Evolutionary conservation across 2,888 invertebrate species (phyloP).

Genomic region (Watsonalla binaria): DNA sequence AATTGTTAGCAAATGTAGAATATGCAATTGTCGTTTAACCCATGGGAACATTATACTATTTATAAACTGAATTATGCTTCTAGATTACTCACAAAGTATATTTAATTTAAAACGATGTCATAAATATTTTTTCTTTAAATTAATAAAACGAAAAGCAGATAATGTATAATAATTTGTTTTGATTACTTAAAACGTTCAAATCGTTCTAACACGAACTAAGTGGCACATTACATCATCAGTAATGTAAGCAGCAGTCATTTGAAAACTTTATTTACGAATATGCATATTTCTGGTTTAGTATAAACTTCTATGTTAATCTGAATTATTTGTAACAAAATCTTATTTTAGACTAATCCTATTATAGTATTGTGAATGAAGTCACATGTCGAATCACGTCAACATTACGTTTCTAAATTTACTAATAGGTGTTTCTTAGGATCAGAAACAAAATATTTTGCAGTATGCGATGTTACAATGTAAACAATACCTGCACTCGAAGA

Average conservation of each 20-base stretch:
- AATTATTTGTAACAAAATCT: background rate
- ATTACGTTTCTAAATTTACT: too few relatives aligned
- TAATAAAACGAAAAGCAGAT: too few relatives aligned
- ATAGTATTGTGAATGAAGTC: background rate
- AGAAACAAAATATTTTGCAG: constrained; percentile 19
- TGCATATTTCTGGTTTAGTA: too few relatives aligned
- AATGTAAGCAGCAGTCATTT: background rate
- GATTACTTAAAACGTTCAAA: background rate
- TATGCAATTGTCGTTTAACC: too few relatives aligned
- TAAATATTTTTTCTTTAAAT: too few relatives aligned
- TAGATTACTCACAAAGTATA: too few relatives aligned
- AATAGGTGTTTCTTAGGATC: too few relatives aligned
- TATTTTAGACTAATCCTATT: constrained; percentile 1
- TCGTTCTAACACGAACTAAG: background rate
- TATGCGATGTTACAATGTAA: constrained; percentile 39
- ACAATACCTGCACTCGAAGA: constrained; percentile 67
- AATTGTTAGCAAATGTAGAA: too few relatives aligned
- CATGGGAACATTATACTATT: too few relatives aligned
- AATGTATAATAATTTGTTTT: background rate
- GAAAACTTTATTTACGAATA: background rate
- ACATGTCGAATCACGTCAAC: background rate
- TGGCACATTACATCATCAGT: background rate
- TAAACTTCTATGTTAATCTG: too few relatives aligned
- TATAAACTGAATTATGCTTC: too few relatives aligned
- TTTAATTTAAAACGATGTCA: too few relatives aligned